A percentile compares a stretch with the other conserved stretches of the same genome.
Evolutionary conservation across 1,140 invertebrate genomes (phyloP).

Genomic region (Apis laboriosa): DNA sequence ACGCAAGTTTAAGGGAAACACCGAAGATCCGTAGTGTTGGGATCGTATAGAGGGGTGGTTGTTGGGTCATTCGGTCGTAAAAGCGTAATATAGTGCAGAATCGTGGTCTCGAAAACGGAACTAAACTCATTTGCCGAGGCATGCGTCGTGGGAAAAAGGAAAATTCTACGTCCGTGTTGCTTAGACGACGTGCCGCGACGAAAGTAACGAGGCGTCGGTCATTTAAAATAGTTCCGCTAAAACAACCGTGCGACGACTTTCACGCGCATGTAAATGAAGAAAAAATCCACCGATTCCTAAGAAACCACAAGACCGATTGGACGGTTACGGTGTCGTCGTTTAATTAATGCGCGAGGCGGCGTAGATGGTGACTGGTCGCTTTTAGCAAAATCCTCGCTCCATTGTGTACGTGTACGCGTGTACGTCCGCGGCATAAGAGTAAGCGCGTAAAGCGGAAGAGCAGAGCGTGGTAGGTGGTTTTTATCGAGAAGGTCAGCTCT

Average conservation of each 20-base stretch:
- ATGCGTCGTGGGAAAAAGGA: slow-evolving; percentile 12
- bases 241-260: slow-evolving; percentile 34
- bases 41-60: no score
- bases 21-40: no score
- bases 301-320: not conserved
- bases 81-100: not conserved
- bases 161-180: slow-evolving; percentile 20
- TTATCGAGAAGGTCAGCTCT: slow-evolving; percentile 46
- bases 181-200: slow-evolving; percentile 19
- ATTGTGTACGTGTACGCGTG: not conserved
- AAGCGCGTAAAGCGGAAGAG: slow-evolving; percentile 24
- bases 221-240: slow-evolving; percentile 53
- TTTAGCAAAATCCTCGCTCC: not conserved
- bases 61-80: slow-evolving; percentile 1
- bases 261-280: slow-evolving; percentile 41
- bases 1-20: no score
- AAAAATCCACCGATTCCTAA: slow-evolving; percentile 31
- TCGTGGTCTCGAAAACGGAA: slow-evolving; percentile 7
- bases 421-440: not conserved
- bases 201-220: slow-evolving; percentile 53
- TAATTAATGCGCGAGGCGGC: slow-evolving; percentile 13
- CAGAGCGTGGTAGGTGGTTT: slow-evolving; percentile 16
- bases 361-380: not conserved
- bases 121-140: slow-evolving; percentile 10
- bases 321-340: not conserved